Base-by-base conservation (phyloP, 2,888 invertebrate species). In the Cinara cedri region DNA sequence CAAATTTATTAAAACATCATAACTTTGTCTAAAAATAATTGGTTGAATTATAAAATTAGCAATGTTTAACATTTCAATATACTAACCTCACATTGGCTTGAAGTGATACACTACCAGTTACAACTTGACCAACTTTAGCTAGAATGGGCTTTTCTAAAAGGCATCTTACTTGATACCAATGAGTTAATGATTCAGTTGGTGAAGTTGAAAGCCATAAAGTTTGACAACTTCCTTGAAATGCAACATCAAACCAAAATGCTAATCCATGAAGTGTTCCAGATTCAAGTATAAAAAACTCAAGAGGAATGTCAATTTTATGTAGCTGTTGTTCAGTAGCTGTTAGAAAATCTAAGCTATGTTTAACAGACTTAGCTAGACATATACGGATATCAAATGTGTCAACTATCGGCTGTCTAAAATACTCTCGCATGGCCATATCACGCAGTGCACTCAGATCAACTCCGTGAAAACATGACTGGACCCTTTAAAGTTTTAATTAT, bases 211-310 rank as follows among this genome's bases (percentile, higher is more conserved):
- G 87, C 98, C 98, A 98, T 81, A 98, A 93, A 81, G 95, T 93
- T 85, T 95, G 93, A 81, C 91, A 91, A 65, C 91, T 91, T 54
- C 98, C 98, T 81, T 94, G 91, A 87, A 99, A 98, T 83, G 97
- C 93, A 34, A 98, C 98, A 87, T 99, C 98, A 86, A 99, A 99
- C 98, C 99, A 99, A 88, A 99, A 98, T 21, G 98, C 98, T 82
- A 99, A 88, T 1, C 98, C 98, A 85, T 99, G 98, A 83, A 98
- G 94, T 71, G 96, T 95, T 42, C 97, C 97, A 0, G 97, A 93
- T 86, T 96, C 95, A 83, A 94, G 88, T 83, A 97, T 89, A 84
- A 93, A 93, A 88, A 97, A 98, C 86, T 95, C 93, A 82, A 98
- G 90, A 65, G 98, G 97, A 84, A 99, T 95, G 86, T 96, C 94